Evolutionary conservation across 2,888 invertebrate genomes (phyloP).

Genomic region (Cephus runcator): DNA sequence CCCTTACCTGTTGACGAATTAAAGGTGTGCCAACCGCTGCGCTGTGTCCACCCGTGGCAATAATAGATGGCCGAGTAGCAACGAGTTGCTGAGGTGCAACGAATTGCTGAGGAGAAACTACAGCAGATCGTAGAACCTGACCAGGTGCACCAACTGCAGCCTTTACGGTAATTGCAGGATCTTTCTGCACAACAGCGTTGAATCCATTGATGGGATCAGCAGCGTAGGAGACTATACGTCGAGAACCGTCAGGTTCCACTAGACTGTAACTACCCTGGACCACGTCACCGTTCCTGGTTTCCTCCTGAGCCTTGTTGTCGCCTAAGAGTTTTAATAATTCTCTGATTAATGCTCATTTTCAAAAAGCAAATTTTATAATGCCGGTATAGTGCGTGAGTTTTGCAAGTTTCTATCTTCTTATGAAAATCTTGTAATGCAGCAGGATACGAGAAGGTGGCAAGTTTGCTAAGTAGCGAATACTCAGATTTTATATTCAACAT

Average conservation of each 20-base stretch:
- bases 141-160: conserved; percentile 23
- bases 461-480: neutral
- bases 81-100: conserved; percentile 21
- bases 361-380: neutral
- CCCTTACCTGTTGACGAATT: conserved; percentile 32
- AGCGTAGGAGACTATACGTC: conserved; percentile 55
- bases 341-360: neutral
- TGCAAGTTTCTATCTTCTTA: neutral
- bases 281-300: conserved; percentile 53
- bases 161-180: conserved; percentile 46
- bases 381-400: neutral
- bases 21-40: conserved; percentile 27
- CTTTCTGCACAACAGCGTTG: conserved; percentile 56
- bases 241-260: conserved; percentile 56
- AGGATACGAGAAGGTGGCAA: neutral
- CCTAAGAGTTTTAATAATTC: conserved; percentile 33
- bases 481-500: neutral
- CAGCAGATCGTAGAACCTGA: conserved; percentile 25
- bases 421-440: neutral
- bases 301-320: conserved; percentile 60
- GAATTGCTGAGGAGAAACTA: conserved; percentile 22
- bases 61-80: conserved; percentile 36
- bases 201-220: conserved; percentile 59
- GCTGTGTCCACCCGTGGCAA: conserved; percentile 20
- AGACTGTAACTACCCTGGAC: conserved; percentile 60